phyloP scores from a whole-genome alignment of 2,888 invertebrate genomes.

The Allygus modestus region DNA sequence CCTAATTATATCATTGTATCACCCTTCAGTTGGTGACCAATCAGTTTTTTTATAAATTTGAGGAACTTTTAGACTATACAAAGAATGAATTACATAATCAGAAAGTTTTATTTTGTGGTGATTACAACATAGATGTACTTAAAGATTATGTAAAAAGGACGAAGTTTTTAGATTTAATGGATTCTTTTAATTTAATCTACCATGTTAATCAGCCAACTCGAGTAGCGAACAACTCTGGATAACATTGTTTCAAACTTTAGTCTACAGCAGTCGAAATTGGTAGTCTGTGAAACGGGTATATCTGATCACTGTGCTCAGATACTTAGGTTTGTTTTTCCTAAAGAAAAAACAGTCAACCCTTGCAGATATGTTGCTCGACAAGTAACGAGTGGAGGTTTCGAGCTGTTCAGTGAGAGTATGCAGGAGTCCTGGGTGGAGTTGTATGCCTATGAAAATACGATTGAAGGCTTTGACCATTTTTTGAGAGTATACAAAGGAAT shows the following conservation, averaged over 20 bases:
- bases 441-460: neutral
- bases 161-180: neutral
- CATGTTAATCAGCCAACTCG: neutral
- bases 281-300: slow-evolving; percentile 5
- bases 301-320: neutral
- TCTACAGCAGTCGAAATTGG: neutral
- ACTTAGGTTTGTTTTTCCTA: neutral
- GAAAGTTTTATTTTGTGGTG: neutral
- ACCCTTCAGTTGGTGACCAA: slow-evolving; percentile 2
- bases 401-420: neutral
- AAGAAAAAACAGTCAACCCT: neutral
- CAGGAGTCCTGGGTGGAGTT: slow-evolving; percentile 5
- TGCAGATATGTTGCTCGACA: neutral
- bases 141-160: neutral
- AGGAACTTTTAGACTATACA: neutral
- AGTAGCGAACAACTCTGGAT: neutral
- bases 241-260: neutral
- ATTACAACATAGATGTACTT: neutral
- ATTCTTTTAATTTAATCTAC: neutral
- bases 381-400: neutral
- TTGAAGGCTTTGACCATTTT: neutral
- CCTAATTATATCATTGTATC: neutral
- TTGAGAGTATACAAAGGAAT: neutral
- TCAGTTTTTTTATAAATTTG: neutral
- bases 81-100: neutral